Evolutionary conservation across 2,797 vertebrate genomes (phyloP).

Genomic region (Odontamblyopus rebecca): DNA sequence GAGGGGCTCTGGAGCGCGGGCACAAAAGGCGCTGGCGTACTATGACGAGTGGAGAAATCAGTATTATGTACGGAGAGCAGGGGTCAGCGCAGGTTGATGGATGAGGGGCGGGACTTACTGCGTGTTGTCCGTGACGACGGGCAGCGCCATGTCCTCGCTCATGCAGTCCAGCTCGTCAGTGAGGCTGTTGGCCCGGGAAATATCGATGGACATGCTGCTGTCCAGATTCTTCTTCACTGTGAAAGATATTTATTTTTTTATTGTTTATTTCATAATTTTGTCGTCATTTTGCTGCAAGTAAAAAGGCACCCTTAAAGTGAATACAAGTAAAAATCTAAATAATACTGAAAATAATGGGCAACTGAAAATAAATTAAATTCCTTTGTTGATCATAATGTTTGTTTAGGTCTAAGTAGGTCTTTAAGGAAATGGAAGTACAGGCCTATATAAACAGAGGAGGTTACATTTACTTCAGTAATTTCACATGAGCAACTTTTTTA

Average conservation of each 20-base stretch:
- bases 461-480: too few species aligned
- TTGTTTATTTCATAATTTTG: too few species aligned
- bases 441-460: too few species aligned
- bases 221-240: constrained; percentile 69
- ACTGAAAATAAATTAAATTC: too few species aligned
- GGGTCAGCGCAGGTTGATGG: constrained; percentile 49
- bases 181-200: constrained; percentile 82
- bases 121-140: constrained; percentile 68
- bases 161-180: constrained; percentile 81
- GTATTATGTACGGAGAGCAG: constrained; percentile 52
- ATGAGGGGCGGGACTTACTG: constrained; percentile 79
- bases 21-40: constrained; percentile 52
- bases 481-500: too few species aligned
- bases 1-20: constrained; percentile 47
- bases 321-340: too few species aligned
- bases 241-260: not conserved
- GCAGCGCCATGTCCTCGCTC: constrained; percentile 77
- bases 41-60: constrained; percentile 45
- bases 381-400: too few species aligned
- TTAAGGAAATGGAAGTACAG: too few species aligned
- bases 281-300: too few species aligned
- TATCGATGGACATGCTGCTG: constrained; percentile 64
- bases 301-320: too few species aligned
- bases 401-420: too few species aligned
- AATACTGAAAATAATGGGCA: too few species aligned